A percentile compares a stretch with the other conserved stretches of the same genome.
phyloP scores from a whole-genome alignment of 1,140 invertebrate genomes.

The Heliconius eleuchia region DNA sequence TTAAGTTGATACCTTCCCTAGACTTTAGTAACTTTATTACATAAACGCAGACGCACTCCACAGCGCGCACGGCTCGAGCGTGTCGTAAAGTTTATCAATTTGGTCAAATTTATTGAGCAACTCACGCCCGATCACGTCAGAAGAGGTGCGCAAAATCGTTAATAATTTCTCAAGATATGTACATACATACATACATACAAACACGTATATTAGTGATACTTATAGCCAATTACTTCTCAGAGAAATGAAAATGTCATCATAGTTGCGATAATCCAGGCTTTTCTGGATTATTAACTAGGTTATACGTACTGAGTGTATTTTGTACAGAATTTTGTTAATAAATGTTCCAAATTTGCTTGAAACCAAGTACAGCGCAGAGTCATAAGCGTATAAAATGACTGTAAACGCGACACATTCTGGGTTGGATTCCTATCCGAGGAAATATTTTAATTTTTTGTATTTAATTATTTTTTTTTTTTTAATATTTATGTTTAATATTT shows the following conservation, averaged over 20 bases:
- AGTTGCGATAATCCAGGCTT: not conserved
- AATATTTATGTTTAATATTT: no score
- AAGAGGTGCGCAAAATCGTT: conserved; percentile 47
- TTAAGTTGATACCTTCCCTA: conserved; percentile 39
- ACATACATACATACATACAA: not conserved
- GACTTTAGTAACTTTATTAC: conserved; percentile 40
- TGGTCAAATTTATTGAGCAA: conserved; percentile 56
- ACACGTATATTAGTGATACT: not conserved
- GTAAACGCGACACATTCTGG: no score
- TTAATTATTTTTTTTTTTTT: no score
- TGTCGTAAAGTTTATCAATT: conserved; percentile 58
- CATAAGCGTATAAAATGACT: no score
- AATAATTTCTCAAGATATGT: conserved; percentile 47
- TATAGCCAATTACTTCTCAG: not conserved
- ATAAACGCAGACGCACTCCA: conserved; percentile 35
- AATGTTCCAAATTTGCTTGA: no score
- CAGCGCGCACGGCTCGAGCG: conserved; percentile 26
- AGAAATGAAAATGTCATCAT: not conserved
- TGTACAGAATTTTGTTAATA: not conserved
- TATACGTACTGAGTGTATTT: not conserved
- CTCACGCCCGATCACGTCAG: conserved; percentile 45
- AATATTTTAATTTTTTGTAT: no score
- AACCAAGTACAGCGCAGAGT: no score
- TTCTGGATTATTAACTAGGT: no score
- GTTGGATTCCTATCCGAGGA: no score